These are phyloP conservation scores for Scolanthus callimorphus DNA, from an alignment of 92 coral and sea anemone species.

Conservation along the genomic window DNA sequence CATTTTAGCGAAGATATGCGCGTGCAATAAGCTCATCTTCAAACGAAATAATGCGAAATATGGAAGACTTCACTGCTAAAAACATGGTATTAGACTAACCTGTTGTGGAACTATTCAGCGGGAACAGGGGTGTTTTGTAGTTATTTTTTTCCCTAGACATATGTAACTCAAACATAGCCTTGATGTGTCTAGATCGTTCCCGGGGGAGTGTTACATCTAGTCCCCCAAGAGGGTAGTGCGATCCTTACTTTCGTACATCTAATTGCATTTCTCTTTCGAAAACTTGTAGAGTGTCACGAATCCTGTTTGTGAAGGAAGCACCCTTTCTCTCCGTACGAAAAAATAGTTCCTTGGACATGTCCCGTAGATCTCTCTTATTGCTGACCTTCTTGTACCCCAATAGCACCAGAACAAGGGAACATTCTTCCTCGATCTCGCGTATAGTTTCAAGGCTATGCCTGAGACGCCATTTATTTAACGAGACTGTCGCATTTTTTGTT, in stretches of 20 bases:
- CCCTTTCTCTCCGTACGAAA: background rate
- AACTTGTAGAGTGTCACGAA: constrained; percentile 1
- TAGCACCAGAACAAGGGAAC: constrained; percentile 40
- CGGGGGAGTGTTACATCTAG: too few species aligned
- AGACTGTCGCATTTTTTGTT: constrained; percentile 51
- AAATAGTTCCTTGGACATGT: constrained; percentile 19
- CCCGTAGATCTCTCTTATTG: constrained; percentile 10
- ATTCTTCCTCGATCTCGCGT: constrained; percentile 49
- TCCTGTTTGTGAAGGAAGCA: constrained; percentile 6
- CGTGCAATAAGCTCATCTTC: too few species aligned
- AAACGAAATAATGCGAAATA: too few species aligned
- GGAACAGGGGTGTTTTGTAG: too few species aligned
- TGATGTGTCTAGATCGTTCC: too few species aligned
- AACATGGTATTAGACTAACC: too few species aligned
- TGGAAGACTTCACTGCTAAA: too few species aligned
- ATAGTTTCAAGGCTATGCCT: constrained; percentile 24
- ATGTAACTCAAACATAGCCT: too few species aligned
- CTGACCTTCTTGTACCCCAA: constrained; percentile 46
- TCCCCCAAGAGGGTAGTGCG: too few species aligned
- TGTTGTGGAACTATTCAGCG: too few species aligned
- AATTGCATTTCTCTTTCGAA: constrained; percentile 1
- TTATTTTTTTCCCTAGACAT: too few species aligned
- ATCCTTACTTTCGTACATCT: background rate
- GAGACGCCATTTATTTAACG: constrained; percentile 53
- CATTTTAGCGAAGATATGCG: too few species aligned